A percentile compares a stretch with the other conserved stretches of the same genome.
Evolutionary conservation across 2,797 vertebrate genomes (phyloP).

Genomic region (Typhlichthys eigenmanni): DNA sequence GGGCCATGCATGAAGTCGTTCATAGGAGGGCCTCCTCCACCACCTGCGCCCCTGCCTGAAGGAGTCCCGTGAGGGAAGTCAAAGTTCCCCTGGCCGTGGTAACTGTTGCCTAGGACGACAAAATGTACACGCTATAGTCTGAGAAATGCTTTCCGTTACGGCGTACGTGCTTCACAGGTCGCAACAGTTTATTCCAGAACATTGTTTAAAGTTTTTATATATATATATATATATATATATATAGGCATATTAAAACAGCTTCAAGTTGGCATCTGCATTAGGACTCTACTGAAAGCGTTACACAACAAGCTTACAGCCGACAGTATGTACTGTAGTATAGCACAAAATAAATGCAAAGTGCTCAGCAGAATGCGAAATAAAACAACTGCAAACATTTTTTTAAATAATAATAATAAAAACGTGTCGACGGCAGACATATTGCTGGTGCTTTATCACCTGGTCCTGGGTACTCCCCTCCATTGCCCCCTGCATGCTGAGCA

Average conservation of each 20-base stretch:
- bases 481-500: constrained; percentile 77
- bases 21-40: constrained; percentile 81
- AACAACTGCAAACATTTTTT: too few relatives aligned
- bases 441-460: constrained; percentile 77
- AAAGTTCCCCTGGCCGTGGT: constrained; percentile 95
- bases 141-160: background rate
- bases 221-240: too few relatives aligned
- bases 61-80: constrained; percentile 96
- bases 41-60: constrained; percentile 75
- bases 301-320: too few relatives aligned
- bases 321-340: too few relatives aligned
- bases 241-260: too few relatives aligned
- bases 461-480: constrained; percentile 87
- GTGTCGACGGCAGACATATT: too few relatives aligned
- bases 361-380: constrained; percentile 25
- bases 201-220: too few relatives aligned
- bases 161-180: too few relatives aligned
- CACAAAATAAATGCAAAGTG: too few relatives aligned
- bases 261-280: too few relatives aligned
- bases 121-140: background rate
- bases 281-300: constrained; percentile 2
- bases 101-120: constrained; percentile 86
- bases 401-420: too few relatives aligned
- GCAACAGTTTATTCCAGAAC: too few relatives aligned
- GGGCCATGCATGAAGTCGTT: constrained; percentile 98